These are phyloP conservation scores for Idris sp. DNA, from an alignment of 1,140 invertebrate species.

Conservation along the genomic window DNA sequence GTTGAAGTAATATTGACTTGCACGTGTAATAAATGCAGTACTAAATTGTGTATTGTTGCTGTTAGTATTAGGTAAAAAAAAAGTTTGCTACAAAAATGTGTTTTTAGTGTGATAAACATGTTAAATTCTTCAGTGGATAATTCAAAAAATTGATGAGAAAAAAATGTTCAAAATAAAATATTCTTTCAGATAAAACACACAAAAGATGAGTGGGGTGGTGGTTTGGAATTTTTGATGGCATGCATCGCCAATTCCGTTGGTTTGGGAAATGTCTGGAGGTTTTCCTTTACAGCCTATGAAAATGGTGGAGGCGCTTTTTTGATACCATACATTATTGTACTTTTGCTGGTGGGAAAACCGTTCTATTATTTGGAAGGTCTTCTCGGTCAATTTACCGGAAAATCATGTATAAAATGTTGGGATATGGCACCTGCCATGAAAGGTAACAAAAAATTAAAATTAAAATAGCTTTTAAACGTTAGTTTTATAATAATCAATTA, in stretches of 20 bases:
- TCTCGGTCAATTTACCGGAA: slow-evolving; percentile 87
- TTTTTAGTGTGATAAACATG: no score
- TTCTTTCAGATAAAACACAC: slow-evolving; percentile 6
- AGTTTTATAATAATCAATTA: background rate
- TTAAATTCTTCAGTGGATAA: no score
- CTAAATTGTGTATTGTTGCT: no score
- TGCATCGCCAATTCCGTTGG: slow-evolving; percentile 93
- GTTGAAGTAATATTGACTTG: no score
- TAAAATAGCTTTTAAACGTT: no score
- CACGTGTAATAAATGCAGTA: no score
- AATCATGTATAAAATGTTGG: slow-evolving; percentile 83
- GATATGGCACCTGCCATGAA: slow-evolving; percentile 79
- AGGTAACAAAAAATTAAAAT: no score
- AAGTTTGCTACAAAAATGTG: no score
- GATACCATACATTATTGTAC: slow-evolving; percentile 90
- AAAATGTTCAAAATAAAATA: no score
- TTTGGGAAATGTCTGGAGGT: slow-evolving; percentile 92
- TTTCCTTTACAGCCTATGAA: slow-evolving; percentile 91
- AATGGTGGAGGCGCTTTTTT: slow-evolving; percentile 93
- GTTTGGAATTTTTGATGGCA: slow-evolving; percentile 92
- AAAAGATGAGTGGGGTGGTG: slow-evolving; percentile 87
- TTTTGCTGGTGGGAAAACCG: slow-evolving; percentile 91
- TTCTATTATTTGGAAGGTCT: slow-evolving; percentile 93
- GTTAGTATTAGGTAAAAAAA: no score
- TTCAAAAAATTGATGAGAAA: no score